Evolutionary conservation across 2,113 vertebrate genomes (phyloP), one percentile per base, ranked within the genome.

Genomic region (Labrus mixtus): DNA sequence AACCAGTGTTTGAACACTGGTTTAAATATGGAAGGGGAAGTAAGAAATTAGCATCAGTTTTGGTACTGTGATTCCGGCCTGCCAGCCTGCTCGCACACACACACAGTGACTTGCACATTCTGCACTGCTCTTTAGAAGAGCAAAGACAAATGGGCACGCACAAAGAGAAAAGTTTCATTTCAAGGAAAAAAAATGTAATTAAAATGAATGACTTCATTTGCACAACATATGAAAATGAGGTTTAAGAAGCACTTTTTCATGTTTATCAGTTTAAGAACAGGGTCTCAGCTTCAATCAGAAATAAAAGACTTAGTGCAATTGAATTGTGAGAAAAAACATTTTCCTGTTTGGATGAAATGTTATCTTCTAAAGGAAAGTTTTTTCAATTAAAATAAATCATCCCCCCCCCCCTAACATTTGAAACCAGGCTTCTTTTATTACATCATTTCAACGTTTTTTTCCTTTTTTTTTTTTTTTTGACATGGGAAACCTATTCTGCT

Each of bases 1-100:
- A 91, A 83, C 65, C 82, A 79, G 68, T 84, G 76, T 91, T 91
- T 88, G 80, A 92, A 83, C 76, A 78, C 83, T 61, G 82, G 73
- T 90, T 91, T 92, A 93, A 92, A 92, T 91, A 90, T 87, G 78
- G 80, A 91, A 89, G 59, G 53, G 58, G 63, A 82, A 69, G 68
- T 46, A 46, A 72, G 76, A 74, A 91, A 91, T 81, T 76, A 81
- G 81, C 69, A 79, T 68, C 73, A 63, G 68, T 82, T 82, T 88
- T 76, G 15, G 69, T 46, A 25, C 39, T 71, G 76, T 80, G 81
- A 74, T 68, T 83, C 55, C 59, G 70, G 56, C 29, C 60, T 76
- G 63, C 76, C 45, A 69, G 76, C 68, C n/a, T 46, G 11, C 0
- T 33, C 29, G 23, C 79, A 65, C 69, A 82, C 79, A 65, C 69